A percentile compares a stretch with the other conserved stretches of the same genome.
Conservation (phyloP, 2,113 vertebrate genomes). For the Corvus hawaiiensis region DNA sequence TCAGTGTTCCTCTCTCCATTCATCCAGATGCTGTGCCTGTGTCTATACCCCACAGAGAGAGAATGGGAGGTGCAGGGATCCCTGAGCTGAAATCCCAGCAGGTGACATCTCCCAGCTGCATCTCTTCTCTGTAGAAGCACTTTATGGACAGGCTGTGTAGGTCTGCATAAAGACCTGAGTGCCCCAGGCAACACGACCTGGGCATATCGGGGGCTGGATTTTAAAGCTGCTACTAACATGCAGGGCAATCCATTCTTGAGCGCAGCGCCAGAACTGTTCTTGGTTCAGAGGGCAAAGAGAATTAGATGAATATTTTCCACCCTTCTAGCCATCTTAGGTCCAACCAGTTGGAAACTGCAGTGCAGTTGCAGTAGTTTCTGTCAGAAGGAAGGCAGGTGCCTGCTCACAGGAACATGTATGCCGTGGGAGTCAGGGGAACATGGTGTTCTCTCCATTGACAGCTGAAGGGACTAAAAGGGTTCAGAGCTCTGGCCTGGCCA, state of each 20-base stretch:
- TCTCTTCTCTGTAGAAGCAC: background rate
- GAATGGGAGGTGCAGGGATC: background rate
- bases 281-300: background rate
- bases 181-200: background rate
- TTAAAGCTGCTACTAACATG: fast-evolving
- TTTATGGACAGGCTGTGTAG: background rate
- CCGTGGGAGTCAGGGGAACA: background rate
- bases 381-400: background rate
- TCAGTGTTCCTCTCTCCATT: background rate
- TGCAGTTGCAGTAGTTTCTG: background rate
- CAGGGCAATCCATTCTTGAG: background rate
- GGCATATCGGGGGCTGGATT: fast-evolving
- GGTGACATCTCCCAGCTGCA: background rate
- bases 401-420: fast-evolving
- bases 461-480: background rate
- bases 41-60: fast-evolving
- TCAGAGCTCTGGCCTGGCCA: background rate
- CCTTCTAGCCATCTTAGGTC: background rate
- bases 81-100: background rate
- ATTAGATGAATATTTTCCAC: background rate
- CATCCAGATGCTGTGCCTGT: background rate
- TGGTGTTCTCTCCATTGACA: background rate
- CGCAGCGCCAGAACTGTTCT: background rate
- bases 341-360: background rate
- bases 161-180: background rate